phyloP scores from a whole-genome alignment of 2,797 vertebrate genomes.

The Cottoperca gobio region DNA sequence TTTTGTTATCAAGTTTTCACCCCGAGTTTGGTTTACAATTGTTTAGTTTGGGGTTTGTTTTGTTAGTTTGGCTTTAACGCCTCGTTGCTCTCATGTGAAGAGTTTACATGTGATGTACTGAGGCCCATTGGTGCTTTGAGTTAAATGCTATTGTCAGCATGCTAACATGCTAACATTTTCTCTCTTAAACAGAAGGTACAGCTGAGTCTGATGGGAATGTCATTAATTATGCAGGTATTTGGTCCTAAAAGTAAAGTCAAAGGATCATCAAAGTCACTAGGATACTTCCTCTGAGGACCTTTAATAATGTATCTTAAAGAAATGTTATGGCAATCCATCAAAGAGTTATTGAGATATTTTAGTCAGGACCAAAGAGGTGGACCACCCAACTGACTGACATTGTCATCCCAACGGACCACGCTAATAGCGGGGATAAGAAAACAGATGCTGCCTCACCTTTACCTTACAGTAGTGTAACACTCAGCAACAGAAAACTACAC shows the following conservation, averaged over 20 bases:
- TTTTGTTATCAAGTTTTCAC: no score
- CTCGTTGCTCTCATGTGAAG: no score
- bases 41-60: no score
- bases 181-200: not conserved
- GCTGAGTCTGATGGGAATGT: not conserved
- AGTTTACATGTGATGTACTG: not conserved
- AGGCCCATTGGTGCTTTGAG: not conserved
- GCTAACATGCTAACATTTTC: not conserved
- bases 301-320: not conserved
- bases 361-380: not conserved
- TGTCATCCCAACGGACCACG: not conserved
- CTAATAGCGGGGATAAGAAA: not conserved
- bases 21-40: no score
- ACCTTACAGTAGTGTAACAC: not conserved
- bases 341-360: not conserved
- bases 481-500: constrained; percentile 1
- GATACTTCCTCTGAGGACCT: not conserved
- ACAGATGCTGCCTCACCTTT: constrained; percentile 3
- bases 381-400: not conserved
- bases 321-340: not conserved
- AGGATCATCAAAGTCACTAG: not conserved
- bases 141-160: not conserved
- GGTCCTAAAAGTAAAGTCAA: not conserved
- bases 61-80: no score
- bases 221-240: not conserved